Evolutionary conservation across 2,113 vertebrate species (phyloP), one percentile per base, ranked within the genome.

Genomic region (Zapornia atra): DNA sequence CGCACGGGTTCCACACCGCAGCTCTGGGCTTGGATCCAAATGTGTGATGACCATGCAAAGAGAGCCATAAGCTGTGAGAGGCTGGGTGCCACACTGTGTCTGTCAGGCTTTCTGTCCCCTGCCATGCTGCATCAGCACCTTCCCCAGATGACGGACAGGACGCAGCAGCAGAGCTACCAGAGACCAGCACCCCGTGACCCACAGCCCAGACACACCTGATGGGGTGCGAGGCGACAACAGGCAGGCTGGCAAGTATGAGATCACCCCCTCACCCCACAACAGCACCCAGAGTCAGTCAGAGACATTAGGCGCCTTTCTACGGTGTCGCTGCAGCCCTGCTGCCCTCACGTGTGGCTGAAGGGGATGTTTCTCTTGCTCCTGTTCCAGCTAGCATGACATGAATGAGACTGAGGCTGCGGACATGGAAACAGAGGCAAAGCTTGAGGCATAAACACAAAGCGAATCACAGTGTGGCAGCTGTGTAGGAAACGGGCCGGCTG

Each of bases 361-460:
- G 82, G 76, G 40, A 42, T 25, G 40, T 68, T 93, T 86, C 24
- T 53, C 72, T 73, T 29, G 24, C 70, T 73, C 1, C 1, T 12
- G 4, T 54, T 70, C 51, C 79, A 70, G 83, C 71, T 46, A 82
- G 63, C 46, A 44, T 56, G 86, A 56, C 79, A 88, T 66, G 44
- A 87, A 96, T 88, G 85, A 80, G 68, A 22, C 82, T 40, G 76
- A 54, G 70, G 96, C 83, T 69, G 68, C 0, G 25, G 88, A 94
- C 17, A 1, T 4, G 6, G 79, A 81, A 93, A 95, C 64, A 66
- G 80, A 94, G 83, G 88, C 91, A 88, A 94, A 88, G 91, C 91
- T 94, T 34, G 71, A 94, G 89, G 94, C 96, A 79, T 84, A 92
- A 95, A 94, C 91, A 86, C 95, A 91, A 92, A 96, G 91, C 56